Percentiles rank a stretch among this genome's conserved stretches.
Conservation (phyloP, 2,113 vertebrate species). For the Epinephelus moara region DNA sequence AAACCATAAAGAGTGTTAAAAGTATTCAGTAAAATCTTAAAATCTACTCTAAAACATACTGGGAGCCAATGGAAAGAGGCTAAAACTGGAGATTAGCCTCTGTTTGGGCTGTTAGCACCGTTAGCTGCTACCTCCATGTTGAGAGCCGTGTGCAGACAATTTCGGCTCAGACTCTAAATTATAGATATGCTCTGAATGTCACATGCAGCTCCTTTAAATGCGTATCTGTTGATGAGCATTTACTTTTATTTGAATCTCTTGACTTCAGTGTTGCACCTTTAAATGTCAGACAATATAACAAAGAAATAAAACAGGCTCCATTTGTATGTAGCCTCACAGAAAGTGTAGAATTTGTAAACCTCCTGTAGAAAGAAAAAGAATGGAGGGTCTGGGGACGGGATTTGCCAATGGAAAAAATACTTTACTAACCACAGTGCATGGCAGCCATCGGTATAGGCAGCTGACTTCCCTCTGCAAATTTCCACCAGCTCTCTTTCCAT, state of each 20-base stretch:
- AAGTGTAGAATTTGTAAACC: constrained; percentile 67
- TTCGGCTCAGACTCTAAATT: no score
- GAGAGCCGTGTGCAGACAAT: no score
- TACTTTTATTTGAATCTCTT: not conserved
- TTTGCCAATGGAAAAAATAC: constrained; percentile 84
- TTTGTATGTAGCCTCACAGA: constrained; percentile 61
- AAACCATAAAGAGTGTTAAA: no score
- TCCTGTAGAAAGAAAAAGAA: constrained; percentile 77
- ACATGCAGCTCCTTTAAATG: no score
- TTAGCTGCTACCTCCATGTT: no score
- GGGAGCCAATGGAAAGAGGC: no score
- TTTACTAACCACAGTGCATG: constrained; percentile 81
- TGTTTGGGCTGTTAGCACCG: no score
- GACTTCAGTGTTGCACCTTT: not conserved
- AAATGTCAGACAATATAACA: not conserved
- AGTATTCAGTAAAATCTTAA: no score
- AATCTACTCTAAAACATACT: no score
- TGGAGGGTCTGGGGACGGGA: constrained; percentile 75
- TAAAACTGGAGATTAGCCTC: no score
- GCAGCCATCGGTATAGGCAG: constrained; percentile 71
- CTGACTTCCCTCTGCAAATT: constrained; percentile 70
- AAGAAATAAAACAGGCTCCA: constrained; percentile 29
- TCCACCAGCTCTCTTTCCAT: constrained; percentile 76
- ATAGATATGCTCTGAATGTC: no score
- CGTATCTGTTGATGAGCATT: not conserved